A percentile compares a stretch with the other conserved stretches of the same genome.
These are phyloP conservation scores for Alaudala cheleensis DNA, from an alignment of 2,113 vertebrate genomes.

Conservation along the genomic window DNA sequence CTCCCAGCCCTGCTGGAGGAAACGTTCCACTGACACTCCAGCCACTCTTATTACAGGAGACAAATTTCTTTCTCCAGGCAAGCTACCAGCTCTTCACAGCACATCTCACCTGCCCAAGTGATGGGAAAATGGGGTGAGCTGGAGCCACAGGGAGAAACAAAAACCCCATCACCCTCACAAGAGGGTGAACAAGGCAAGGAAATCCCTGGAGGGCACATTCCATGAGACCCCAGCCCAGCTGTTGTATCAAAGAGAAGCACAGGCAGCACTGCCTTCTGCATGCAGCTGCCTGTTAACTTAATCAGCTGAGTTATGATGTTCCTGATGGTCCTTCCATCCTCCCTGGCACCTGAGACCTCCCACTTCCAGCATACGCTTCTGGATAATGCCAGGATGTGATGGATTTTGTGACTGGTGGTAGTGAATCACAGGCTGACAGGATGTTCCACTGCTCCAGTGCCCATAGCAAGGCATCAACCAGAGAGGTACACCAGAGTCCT, in stretches of 20 bases:
- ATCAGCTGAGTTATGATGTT: neutral
- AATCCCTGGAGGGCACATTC: neutral
- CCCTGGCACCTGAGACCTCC: neutral
- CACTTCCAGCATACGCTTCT: neutral
- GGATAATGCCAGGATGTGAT: neutral
- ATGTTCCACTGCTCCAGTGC: neutral
- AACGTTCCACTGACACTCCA: rapidly evolving
- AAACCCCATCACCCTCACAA: rapidly evolving
- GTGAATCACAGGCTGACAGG: constrained; percentile 10
- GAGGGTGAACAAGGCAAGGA: neutral
- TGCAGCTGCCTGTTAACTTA: neutral
- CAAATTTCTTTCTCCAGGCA: neutral
- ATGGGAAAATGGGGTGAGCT: rapidly evolving
- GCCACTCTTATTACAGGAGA: neutral
- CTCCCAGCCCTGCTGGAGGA: too few relatives aligned
- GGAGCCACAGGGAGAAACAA: neutral
- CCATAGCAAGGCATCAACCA: neutral
- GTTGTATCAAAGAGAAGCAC: neutral
- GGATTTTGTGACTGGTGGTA: neutral
- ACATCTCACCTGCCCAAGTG: neutral
- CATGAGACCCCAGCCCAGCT: neutral
- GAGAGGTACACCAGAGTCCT: neutral
- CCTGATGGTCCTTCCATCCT: neutral
- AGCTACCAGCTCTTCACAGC: neutral
- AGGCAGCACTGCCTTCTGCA: neutral